Evolutionary conservation across 2,113 vertebrate genomes (phyloP).

Genomic region (Pelecanus crispus): DNA sequence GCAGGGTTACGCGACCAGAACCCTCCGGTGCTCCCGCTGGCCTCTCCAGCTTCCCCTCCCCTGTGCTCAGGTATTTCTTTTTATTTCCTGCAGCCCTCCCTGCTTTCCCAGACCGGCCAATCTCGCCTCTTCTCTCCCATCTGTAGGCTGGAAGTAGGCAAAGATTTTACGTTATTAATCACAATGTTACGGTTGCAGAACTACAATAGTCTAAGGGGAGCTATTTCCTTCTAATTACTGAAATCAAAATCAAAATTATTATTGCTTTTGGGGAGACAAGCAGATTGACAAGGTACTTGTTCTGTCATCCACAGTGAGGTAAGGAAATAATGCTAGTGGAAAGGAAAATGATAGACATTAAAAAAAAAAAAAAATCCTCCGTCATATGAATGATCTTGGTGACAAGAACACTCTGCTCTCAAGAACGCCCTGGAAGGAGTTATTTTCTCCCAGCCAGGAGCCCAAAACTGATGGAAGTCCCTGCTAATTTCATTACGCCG

Average conservation of each 20-base stretch:
- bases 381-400: rapidly evolving
- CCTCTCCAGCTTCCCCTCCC: neutral
- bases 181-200: neutral
- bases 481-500: rapidly evolving
- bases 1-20: neutral
- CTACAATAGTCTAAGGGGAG: neutral
- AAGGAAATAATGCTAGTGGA: rapidly evolving
- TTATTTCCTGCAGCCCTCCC: neutral
- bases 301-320: neutral
- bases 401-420: neutral
- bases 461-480: neutral
- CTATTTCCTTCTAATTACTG: neutral
- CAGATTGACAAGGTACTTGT: neutral
- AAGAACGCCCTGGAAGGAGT: neutral
- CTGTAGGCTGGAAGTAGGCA: neutral
- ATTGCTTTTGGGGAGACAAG: neutral
- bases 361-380: neutral
- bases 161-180: neutral
- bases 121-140: neutral
- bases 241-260: neutral
- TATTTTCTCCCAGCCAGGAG: neutral
- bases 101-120: neutral
- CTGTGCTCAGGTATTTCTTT: neutral
- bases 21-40: neutral
- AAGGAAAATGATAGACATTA: neutral